Conservation (phyloP, 1,140 invertebrate species). For the Drosophila navojoa region DNA sequence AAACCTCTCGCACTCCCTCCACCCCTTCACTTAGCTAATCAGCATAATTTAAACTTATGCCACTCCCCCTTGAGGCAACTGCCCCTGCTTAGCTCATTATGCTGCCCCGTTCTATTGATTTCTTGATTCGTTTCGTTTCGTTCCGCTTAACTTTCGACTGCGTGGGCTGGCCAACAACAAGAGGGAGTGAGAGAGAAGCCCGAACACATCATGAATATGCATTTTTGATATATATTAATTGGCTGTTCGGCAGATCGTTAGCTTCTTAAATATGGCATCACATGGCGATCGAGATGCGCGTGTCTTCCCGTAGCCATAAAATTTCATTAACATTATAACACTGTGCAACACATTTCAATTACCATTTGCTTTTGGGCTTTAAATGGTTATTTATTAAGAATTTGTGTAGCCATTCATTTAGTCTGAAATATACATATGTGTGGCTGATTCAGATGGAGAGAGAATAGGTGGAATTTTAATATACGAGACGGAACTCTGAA, state of each 20-base stretch:
- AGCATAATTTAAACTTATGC: conserved; percentile 70
- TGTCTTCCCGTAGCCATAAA: conserved; percentile 53
- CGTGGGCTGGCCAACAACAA: conserved; percentile 15
- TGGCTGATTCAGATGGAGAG: too few relatives aligned
- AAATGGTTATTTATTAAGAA: conserved; percentile 5
- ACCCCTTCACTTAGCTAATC: conserved; percentile 38
- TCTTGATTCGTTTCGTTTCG: conserved; percentile 23
- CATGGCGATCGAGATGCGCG: conserved; percentile 3
- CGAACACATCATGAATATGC: conserved; percentile 67
- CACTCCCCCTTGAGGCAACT: conserved; percentile 53
- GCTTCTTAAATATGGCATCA: conserved; percentile 66
- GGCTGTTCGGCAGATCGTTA: conserved; percentile 71
- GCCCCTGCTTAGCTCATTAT: conserved; percentile 38
- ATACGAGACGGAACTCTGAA: too few relatives aligned
- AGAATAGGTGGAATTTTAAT: too few relatives aligned
- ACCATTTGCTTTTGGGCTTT: not conserved
- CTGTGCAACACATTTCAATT: conserved; percentile 38
- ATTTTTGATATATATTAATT: conserved; percentile 65
- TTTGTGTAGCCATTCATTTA: too few relatives aligned
- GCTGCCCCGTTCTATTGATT: conserved; percentile 6
- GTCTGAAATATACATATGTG: too few relatives aligned
- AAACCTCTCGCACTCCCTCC: not conserved
- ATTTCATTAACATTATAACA: conserved; percentile 58
- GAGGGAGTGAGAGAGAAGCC: not conserved
- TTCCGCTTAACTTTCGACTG: conserved; percentile 6